Evolutionary conservation across 2,113 vertebrate genomes (phyloP).

Genomic region (Phainopepla nitens): DNA sequence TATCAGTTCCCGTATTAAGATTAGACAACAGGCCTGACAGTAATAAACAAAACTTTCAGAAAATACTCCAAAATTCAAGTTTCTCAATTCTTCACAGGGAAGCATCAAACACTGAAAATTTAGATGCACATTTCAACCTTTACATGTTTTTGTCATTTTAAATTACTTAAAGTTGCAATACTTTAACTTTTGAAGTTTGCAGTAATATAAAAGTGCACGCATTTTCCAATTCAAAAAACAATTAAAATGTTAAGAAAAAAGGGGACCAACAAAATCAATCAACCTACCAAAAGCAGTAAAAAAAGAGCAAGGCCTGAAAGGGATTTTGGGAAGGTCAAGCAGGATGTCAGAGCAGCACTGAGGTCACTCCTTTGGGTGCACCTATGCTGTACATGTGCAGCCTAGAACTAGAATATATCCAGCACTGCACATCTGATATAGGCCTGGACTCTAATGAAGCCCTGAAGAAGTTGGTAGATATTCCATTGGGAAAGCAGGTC

Average conservation of each 20-base stretch:
- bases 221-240: not conserved
- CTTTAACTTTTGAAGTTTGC: not conserved
- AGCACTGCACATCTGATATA: accelerated
- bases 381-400: not conserved
- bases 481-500: not conserved
- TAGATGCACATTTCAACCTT: not conserved
- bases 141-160: not conserved
- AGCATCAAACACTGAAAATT: not conserved
- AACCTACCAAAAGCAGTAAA: not conserved
- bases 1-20: not conserved
- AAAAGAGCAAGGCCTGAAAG: not conserved
- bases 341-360: not conserved
- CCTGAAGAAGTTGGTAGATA: not conserved
- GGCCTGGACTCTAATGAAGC: not conserved
- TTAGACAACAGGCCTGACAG: not conserved
- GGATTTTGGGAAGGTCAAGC: not conserved
- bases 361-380: not conserved
- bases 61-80: not conserved
- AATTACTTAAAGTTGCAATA: not conserved
- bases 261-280: not conserved
- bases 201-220: not conserved
- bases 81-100: not conserved
- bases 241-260: not conserved
- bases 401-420: not conserved
- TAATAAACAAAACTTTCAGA: not conserved